Base-by-base conservation (phyloP, 2,888 invertebrate genomes). In the Nemotelus nigrinus region DNA sequence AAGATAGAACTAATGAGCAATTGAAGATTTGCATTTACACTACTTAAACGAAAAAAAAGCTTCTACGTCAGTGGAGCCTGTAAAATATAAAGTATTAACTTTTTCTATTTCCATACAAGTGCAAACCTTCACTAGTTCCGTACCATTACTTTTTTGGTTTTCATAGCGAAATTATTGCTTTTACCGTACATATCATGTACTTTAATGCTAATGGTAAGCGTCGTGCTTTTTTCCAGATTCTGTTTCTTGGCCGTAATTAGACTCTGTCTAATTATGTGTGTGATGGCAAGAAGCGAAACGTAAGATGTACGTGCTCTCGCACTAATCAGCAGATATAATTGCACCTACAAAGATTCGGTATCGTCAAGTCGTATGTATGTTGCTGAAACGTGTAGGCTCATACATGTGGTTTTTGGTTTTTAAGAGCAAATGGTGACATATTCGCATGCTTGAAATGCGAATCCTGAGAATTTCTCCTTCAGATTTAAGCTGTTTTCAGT, bases 281-380 rank as follows among this genome's bases (percentile, higher is more conserved):
- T 72, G 72, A 70, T 72, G 8, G 60, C 43, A 53, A 75, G 53
- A 58, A 68, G 65, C 43, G 48, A 77, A 55, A 47, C 67, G 58
- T 57, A 10, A 58, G 58, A 47, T 68, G 77, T 77, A 79, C 80
- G 80, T 80, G 80, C 78, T 80, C 68, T 80, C 68, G 72, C 79
- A 80, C 80, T 80, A 80, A 80, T 80, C 80, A 80, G 80, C 79
- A 80, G 74, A 77, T 80, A 79, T 80, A 80, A 80, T 80, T 80
- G 77, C 77, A 58, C 72, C 72, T 77, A 43, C 72, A 50, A 50
- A 77, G 39, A 25, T 70, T 70, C 55, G 1, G 53, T 47, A 7
- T 65, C 65, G 45, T 65, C 45, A 47, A 41, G 41, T 3, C 39
- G 47, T 45, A 10, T 10, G n/a, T 10, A 43, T 41, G n/a, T 47